A percentile compares a stretch with the other conserved stretches of the same genome.
Evolutionary conservation across 2,888 invertebrate genomes (phyloP).

Genomic region (Epistrophe grossulariae): DNA sequence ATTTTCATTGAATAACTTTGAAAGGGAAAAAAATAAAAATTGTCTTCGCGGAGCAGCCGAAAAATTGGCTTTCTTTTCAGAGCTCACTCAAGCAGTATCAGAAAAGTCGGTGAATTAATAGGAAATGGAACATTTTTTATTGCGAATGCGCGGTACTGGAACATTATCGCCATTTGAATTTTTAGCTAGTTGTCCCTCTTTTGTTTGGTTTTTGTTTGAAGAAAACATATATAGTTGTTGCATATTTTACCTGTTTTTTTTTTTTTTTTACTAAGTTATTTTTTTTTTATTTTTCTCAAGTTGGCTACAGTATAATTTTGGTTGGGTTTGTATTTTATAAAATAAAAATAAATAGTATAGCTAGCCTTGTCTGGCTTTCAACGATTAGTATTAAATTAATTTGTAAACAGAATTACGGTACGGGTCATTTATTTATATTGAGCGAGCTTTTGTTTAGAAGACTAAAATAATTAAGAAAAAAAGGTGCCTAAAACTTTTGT

Average conservation of each 20-base stretch:
- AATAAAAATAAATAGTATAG: slow-evolving; percentile 33
- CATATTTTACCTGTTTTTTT: slow-evolving; percentile 24
- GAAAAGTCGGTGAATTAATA: slow-evolving; percentile 44
- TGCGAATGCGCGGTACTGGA: slow-evolving; percentile 27
- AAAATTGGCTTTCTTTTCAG: slow-evolving; percentile 69
- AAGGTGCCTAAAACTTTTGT: too few species aligned
- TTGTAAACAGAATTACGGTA: slow-evolving; percentile 41
- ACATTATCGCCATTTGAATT: slow-evolving; percentile 40
- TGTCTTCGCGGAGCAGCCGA: slow-evolving; percentile 51
- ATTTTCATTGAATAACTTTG: slow-evolving; percentile 60
- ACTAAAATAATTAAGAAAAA: too few species aligned
- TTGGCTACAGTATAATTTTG: slow-evolving; percentile 7
- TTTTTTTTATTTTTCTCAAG: slow-evolving; percentile 8
- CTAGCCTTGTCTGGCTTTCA: slow-evolving; percentile 54
- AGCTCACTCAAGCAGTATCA: slow-evolving; percentile 30
- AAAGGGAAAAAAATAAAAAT: slow-evolving; percentile 23
- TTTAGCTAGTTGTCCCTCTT: slow-evolving; percentile 20
- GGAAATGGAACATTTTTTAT: slow-evolving; percentile 44
- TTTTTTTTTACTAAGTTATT: slow-evolving; percentile 17
- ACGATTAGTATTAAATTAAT: slow-evolving; percentile 30
- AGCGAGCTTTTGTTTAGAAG: neutral
- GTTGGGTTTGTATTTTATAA: neutral
- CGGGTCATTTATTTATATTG: too few species aligned
- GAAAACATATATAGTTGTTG: neutral
- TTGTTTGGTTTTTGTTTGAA: neutral